phyloP scores from a whole-genome alignment of 2,113 vertebrate species.

The Aldabrachelys gigantea region DNA sequence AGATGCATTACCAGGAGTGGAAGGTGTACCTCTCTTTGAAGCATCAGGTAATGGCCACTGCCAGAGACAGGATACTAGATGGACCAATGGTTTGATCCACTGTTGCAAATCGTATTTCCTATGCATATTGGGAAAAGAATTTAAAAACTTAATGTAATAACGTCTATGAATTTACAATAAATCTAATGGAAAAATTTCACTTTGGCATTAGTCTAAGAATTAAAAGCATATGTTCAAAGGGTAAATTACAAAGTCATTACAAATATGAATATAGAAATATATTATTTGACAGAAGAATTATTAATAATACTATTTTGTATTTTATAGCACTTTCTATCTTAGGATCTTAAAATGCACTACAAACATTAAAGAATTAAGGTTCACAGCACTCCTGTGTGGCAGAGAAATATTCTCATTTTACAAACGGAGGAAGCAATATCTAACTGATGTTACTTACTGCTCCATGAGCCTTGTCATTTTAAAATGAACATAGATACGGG shows the following conservation, averaged over 20 bases:
- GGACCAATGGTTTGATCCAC: accelerated
- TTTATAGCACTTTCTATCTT: background rate
- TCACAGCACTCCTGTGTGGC: background rate
- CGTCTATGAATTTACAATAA: background rate
- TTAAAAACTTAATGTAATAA: background rate
- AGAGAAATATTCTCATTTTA: background rate
- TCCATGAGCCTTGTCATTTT: background rate
- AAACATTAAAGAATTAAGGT: background rate
- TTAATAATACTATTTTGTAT: background rate
- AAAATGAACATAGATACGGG: background rate
- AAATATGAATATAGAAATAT: accelerated
- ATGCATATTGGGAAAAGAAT: background rate
- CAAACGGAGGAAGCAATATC: background rate
- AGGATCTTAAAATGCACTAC: background rate
- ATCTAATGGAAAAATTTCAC: background rate
- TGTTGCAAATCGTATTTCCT: background rate
- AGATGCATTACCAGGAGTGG: background rate
- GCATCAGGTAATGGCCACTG: background rate
- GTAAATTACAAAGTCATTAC: background rate
- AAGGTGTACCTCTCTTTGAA: background rate
- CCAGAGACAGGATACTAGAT: background rate
- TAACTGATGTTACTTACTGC: background rate
- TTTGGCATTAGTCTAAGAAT: background rate
- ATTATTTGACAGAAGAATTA: background rate
- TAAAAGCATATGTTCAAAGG: background rate